Conservation (phyloP, 2,888 invertebrate species). For the Acronicta psi region DNA sequence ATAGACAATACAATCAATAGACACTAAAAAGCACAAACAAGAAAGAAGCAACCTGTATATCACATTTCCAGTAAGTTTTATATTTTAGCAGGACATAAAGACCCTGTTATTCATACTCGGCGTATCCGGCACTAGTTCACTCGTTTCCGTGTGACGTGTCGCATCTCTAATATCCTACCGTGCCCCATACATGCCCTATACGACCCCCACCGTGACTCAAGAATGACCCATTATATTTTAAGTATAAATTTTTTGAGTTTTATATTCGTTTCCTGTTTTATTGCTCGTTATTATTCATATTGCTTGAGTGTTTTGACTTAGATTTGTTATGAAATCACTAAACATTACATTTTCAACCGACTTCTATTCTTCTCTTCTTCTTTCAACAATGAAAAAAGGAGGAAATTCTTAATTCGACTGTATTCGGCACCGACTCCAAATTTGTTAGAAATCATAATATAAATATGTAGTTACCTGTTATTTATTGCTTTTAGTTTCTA, state of each 20-base stretch:
- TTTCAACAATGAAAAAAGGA: too few relatives aligned
- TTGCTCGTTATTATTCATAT: not conserved
- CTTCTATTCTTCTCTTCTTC: too few relatives aligned
- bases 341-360: too few relatives aligned
- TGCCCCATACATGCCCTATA: not conserved
- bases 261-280: not conserved
- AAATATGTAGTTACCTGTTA: too few relatives aligned
- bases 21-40: not conserved
- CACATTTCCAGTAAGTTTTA: conserved; percentile 48
- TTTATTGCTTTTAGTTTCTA: too few relatives aligned
- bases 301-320: not conserved
- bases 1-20: too few relatives aligned
- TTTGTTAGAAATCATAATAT: too few relatives aligned
- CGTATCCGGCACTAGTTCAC: conserved; percentile 50
- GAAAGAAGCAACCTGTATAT: conserved; percentile 15
- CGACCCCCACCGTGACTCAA: not conserved
- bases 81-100: conserved; percentile 55
- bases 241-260: not conserved
- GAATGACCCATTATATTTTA: conserved; percentile 5
- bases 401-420: too few relatives aligned
- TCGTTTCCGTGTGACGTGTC: conserved; percentile 44
- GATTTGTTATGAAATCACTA: not conserved
- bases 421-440: too few relatives aligned
- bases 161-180: conserved; percentile 11
- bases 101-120: conserved; percentile 57